Evolutionary conservation across 2,888 invertebrate species (phyloP), one percentile per base, ranked within the genome.

Genomic region (Drymonia ruficornis): DNA sequence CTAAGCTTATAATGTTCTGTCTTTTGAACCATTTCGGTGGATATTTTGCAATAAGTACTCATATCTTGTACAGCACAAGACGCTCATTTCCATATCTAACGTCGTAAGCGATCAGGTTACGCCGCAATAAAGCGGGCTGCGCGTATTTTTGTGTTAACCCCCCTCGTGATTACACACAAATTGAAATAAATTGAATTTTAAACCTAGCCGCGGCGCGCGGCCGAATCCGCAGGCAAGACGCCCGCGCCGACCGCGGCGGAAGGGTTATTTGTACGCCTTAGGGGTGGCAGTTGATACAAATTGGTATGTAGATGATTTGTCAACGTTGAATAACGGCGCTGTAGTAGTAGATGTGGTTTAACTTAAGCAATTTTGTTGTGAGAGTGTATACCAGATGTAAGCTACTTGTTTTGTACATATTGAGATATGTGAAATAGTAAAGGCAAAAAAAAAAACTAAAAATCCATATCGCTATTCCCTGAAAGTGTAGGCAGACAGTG

Each of bases 131-230:
- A 77, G 79, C 76, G 65, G 65, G 68, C 34, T 13, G 18, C 72
- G 75, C 84, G 84, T 89, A 90, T 91, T 91, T 91, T 91, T 89
- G 85, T 82, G 76, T 81, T 83, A 82, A 78, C 81, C 87, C 81
- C 81, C 78, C 76, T 76, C 82, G 31, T 89, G 91, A 91, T 91
- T 92, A 89, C 87, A 82, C 81, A 80, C 86, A 91, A 92, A 92
- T 91, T 91, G 92, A 87, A 85, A 92, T 86, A 91, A 92, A 91
- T 91, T 91, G 91, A 89, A 91, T 91, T 89, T 91, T 86, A 90
- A 91, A 89, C 84, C 90, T 80, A 81, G 81, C 86, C 78, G 75
- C 47, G 46, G 18, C 23, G 23, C 23, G 11, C 64, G 71, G 79
- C 78, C 78, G 80, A 77, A 77, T 79, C 72, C 76, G 74, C 68